Conservation (phyloP, 1,140 invertebrate genomes). For the Drosophila tani region DNA sequence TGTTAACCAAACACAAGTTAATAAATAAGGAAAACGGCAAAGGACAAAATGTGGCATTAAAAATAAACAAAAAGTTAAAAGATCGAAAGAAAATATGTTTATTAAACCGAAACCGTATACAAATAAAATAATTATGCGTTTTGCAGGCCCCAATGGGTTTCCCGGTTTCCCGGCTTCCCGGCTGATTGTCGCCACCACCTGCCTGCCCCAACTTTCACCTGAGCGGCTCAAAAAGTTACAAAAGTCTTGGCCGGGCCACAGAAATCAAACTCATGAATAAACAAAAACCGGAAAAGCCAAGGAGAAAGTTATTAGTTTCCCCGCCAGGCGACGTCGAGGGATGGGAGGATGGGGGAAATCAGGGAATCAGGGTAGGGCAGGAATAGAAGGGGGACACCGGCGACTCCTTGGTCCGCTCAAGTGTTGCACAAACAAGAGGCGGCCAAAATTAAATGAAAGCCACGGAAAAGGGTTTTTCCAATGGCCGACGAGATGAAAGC, state of each 20-base stretch:
- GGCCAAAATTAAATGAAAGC: slow-evolving; percentile 72
- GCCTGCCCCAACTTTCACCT: slow-evolving; percentile 36
- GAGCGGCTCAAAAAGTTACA: slow-evolving; percentile 70
- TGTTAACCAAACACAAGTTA: background rate
- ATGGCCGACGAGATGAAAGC: slow-evolving; percentile 33
- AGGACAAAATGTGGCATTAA: background rate
- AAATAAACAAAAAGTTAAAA: background rate
- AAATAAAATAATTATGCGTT: slow-evolving; percentile 65
- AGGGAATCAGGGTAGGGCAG: background rate
- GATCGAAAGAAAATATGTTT: slow-evolving; percentile 14
- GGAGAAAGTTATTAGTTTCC: slow-evolving; percentile 72
- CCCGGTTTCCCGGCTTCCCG: background rate
- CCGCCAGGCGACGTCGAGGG: background rate
- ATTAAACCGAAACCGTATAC: slow-evolving; percentile 25
- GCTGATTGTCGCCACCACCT: slow-evolving; percentile 19
- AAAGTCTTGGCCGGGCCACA: slow-evolving; percentile 53
- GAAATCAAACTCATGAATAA: slow-evolving; percentile 77
- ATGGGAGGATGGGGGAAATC: background rate
- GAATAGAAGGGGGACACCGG: background rate
- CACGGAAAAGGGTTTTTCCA: slow-evolving; percentile 57
- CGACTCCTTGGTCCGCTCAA: slow-evolving; percentile 43
- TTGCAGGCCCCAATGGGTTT: slow-evolving; percentile 4
- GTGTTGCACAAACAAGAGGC: slow-evolving; percentile 78
- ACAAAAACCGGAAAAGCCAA: slow-evolving; percentile 69
- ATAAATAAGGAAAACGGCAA: background rate